phyloP scores from a whole-genome alignment of 1,140 invertebrate species.

The Chironomus tepperi region DNA sequence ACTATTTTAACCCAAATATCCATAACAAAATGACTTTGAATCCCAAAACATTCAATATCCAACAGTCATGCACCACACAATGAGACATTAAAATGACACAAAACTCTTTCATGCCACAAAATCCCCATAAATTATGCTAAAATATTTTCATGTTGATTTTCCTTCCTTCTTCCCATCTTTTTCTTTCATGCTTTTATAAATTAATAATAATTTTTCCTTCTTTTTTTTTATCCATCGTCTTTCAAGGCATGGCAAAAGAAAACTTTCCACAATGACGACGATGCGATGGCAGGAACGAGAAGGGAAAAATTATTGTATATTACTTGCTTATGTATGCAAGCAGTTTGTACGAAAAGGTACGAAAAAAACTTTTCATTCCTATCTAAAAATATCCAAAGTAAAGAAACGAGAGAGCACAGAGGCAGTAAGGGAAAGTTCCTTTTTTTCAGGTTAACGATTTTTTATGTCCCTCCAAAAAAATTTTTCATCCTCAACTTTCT shows the following conservation, averaged over 20 bases:
- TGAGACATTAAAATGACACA: too few species aligned
- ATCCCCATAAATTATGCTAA: too few species aligned
- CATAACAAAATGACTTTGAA: too few species aligned
- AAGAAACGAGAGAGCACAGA: too few species aligned
- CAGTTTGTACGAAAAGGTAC: constrained; percentile 1
- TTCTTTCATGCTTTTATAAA: neutral
- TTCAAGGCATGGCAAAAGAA: constrained; percentile 3
- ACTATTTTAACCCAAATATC: too few species aligned
- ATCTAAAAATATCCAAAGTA: too few species aligned
- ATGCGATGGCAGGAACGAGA: neutral
- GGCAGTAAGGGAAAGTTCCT: neutral
- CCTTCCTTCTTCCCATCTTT: neutral
- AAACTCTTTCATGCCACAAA: too few species aligned
- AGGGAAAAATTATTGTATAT: too few species aligned
- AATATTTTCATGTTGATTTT: constrained; percentile 1
- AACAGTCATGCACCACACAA: too few species aligned
- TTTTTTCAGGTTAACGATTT: constrained; percentile 18
- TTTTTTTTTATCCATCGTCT: neutral
- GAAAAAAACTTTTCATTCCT: neutral
- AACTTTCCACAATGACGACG: neutral
- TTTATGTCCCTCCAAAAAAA: neutral
- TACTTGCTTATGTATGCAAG: too few species aligned
- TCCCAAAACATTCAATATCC: too few species aligned
- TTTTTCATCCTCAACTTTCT: too few species aligned
- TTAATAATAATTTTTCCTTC: constrained; percentile 3